A percentile compares a stretch with the other conserved stretches of the same genome.
Conservation (phyloP, 2,888 invertebrate species). For the Acheta domesticus region DNA sequence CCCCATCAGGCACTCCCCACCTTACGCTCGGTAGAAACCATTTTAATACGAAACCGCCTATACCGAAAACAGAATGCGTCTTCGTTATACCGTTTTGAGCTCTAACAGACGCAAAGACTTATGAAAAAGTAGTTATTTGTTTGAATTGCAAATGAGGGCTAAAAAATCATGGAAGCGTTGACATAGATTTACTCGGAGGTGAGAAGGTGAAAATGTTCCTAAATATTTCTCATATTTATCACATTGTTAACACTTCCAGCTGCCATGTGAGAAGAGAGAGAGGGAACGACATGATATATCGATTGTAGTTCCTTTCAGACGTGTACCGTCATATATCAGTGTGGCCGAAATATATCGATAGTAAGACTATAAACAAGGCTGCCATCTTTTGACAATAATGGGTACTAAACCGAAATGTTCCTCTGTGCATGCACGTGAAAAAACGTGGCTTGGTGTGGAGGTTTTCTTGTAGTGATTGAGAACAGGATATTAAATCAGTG, state of each 20-base stretch:
- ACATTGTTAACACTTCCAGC: conserved; percentile 33
- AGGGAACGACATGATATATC: conserved; percentile 28
- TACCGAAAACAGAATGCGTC: neutral
- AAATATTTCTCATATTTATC: conserved; percentile 35
- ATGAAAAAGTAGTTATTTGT: conserved; percentile 30
- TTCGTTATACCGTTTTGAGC: conserved; percentile 10
- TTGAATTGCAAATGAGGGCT: conserved; percentile 34
- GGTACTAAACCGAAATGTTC: conserved; percentile 28
- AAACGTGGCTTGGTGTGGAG: neutral
- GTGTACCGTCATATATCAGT: conserved; percentile 27
- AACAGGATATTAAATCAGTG: conserved; percentile 2
- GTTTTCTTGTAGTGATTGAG: conserved; percentile 18
- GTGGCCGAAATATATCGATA: conserved; percentile 30
- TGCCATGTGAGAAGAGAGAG: conserved; percentile 23
- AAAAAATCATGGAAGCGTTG: conserved; percentile 28
- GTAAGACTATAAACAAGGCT: conserved; percentile 31
- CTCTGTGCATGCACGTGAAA: conserved; percentile 8
- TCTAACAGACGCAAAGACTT: conserved; percentile 9
- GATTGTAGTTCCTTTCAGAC: conserved; percentile 21
- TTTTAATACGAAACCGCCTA: neutral
- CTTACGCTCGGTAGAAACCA: neutral
- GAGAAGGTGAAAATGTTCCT: conserved; percentile 34
- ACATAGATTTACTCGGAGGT: conserved; percentile 34
- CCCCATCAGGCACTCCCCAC: too few species aligned
- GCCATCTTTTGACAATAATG: conserved; percentile 32